Evolutionary conservation across 2,113 vertebrate genomes (phyloP), one percentile per base, ranked within the genome.

Genomic region (Tor tambroides): DNA sequence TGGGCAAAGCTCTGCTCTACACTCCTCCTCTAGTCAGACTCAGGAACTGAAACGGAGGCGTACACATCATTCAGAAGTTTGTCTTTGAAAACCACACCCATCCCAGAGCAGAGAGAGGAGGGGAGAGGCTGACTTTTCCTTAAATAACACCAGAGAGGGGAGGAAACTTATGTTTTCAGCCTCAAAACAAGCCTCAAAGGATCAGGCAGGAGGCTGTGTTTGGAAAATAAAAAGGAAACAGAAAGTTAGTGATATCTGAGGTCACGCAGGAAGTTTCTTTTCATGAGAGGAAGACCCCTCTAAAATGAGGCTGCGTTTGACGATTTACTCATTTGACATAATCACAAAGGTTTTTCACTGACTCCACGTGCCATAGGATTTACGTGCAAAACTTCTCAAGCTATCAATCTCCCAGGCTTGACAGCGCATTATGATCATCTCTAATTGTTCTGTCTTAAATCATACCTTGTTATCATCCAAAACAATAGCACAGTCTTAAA

Each of bases 31-130:
- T 91, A 92, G 84, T 90, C 91, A 91, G 41, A 91, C 94, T 93
- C 92, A 91, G 93, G 93, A 94, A 94, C 93, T 93, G 88, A 94
- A 89, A 92, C 90, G 72, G 83, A 91, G 92, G 92, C 90, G 75
- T 80, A 92, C 90, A 94, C 92, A 95, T 96, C 94, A 95, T 94
- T 95, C 93, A 93, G 91, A 93, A 94, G 93, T 94, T 93, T 93
- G 92, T 91, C 91, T 91, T 90, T 85, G 72, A 88, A 92, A 93
- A 94, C 94, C 94, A 95, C 95, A 95, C 95, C 94, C 95, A 94
- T 93, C 84, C 85, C 88, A 84, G 87, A 49, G 88, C 61, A 78
- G 76, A 65, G 75, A 92, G 88, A 90, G 92, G 91, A 90, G 91
- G 90, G 92, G 93, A 92, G 92, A 91, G 90, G 89, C 91, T 89